These are phyloP conservation scores for Drosophila meridiana DNA, from an alignment of 2,888 invertebrate species.

Conservation along the genomic window DNA sequence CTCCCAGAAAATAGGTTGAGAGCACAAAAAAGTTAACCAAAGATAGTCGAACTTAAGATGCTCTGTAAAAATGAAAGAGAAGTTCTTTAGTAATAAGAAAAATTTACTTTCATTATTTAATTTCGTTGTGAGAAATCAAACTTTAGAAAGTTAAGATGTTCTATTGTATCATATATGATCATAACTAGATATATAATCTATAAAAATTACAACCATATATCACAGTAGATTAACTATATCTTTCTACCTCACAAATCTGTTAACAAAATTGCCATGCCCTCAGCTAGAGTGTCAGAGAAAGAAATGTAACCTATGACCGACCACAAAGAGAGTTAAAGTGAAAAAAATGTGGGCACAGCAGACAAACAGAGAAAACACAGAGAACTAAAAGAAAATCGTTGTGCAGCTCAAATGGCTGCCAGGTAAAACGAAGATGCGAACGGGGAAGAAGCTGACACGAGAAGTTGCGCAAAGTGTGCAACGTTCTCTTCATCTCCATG, in stretches of 20 bases:
- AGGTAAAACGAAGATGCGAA: slow-evolving; percentile 55
- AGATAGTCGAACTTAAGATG: background rate
- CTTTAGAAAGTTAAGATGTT: too few relatives aligned
- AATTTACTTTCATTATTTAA: too few relatives aligned
- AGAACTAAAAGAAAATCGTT: slow-evolving; percentile 52
- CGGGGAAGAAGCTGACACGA: slow-evolving; percentile 10
- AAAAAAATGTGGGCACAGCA: slow-evolving; percentile 14
- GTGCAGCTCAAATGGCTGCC: slow-evolving; percentile 52
- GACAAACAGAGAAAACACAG: slow-evolving; percentile 19
- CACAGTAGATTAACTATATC: background rate
- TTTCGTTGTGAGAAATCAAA: too few relatives aligned
- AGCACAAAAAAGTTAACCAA: background rate
- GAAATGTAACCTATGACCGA: slow-evolving; percentile 20
- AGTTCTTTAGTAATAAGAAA: background rate
- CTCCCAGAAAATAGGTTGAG: slow-evolving; percentile 11
- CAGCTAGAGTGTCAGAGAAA: background rate
- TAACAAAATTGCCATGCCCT: background rate
- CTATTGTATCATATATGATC: too few relatives aligned
- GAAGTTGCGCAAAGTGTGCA: slow-evolving; percentile 52
- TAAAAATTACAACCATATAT: background rate
- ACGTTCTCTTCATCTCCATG: slow-evolving; percentile 14
- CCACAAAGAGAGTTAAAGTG: slow-evolving; percentile 27
- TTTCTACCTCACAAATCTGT: background rate
- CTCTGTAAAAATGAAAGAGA: background rate
- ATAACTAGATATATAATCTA: background rate